These are phyloP conservation scores for Psilopsiagon aurifrons DNA, from an alignment of 2,113 vertebrate genomes.

Conservation along the genomic window DNA sequence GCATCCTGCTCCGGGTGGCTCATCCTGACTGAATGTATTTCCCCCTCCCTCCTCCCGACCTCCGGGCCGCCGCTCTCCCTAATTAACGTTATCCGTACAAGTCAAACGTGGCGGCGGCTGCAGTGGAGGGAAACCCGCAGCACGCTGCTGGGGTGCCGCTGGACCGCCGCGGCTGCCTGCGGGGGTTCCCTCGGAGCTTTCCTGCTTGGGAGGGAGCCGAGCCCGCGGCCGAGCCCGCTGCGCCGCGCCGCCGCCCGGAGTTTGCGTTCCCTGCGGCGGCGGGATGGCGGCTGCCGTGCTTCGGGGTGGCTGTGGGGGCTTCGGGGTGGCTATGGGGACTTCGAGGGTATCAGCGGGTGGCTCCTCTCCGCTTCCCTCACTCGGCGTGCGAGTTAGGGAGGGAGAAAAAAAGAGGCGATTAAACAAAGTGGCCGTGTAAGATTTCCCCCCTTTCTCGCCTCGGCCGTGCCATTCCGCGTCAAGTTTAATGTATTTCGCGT, in stretches of 20 bases:
- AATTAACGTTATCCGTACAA: slow-evolving; percentile 37
- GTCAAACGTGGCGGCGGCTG: slow-evolving; percentile 19
- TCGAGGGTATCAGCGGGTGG: not conserved
- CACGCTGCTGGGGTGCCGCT: slow-evolving; percentile 42
- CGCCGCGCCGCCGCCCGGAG: not conserved
- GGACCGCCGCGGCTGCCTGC: not conserved
- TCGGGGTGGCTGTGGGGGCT: not conserved
- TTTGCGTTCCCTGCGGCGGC: not conserved
- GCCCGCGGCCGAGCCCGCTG: not conserved
- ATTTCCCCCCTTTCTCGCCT: not conserved
- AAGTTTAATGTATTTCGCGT: slow-evolving; percentile 57
- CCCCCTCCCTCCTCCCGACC: not conserved
- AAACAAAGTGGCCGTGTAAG: slow-evolving; percentile 47
- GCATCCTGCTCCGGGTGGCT: slow-evolving; percentile 8
- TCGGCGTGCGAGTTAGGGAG: not conserved
- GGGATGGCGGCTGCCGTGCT: not conserved
- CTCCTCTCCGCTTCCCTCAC: not conserved
- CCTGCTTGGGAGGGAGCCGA: not conserved
- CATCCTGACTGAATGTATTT: not conserved
- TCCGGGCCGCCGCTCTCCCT: slow-evolving; percentile 14
- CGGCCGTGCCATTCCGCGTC: not conserved
- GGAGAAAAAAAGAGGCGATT: not conserved
- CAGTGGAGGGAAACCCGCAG: not conserved
- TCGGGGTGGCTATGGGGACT: not conserved
- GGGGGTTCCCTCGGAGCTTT: not conserved